Base-by-base conservation (phyloP, 2,113 vertebrate species). In the Silurus meridionalis region DNA sequence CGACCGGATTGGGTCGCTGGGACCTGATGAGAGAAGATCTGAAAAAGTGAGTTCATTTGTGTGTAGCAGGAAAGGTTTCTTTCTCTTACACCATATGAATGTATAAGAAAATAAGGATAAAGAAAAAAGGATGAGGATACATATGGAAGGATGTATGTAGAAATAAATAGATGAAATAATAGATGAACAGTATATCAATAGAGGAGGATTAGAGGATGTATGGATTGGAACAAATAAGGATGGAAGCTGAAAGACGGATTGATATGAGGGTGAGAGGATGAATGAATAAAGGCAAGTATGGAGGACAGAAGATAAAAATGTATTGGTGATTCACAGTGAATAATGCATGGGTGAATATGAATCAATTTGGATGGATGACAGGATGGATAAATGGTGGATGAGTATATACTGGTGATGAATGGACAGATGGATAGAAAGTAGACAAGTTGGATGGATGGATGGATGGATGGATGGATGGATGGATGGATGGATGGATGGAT, bases 1-100 rank as follows among this genome's bases (percentile, higher is more conserved):
- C 98, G 55, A 97, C 96, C 6, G 98, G 98, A 84, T 95, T 99
- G 81, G 98, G 98, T 48, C 96, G 98, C 84, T 99, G 98, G 98
- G 98, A 99, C 88, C 95, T 99, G 77, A 98, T 99, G 96, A 97
- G 97, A 90, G 95, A 97, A 23, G 96, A 98, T 48, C 95, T 99
- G 72, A 89, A 92, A 92, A 97, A 94, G 98, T 99, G 94, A 82
- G 87, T 48, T 63, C 17, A 6, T 82, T 58, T 63, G 11, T 85
- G 72, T 21, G 23, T 37, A 37, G 9, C 23, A 64, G 60, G 17
- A 83, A 46, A 57, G 48, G 6, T 60, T 60, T 28, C 0, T 1
- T 60, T 79, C 11, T 80, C 17, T 60, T 58, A 19, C 8, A 37
- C n/a, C 55, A 80, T 37, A 37, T 2, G 2, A 37, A 37, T 37